Conservation (phyloP, 1,140 invertebrate genomes). For the Trichoplusia ni region DNA sequence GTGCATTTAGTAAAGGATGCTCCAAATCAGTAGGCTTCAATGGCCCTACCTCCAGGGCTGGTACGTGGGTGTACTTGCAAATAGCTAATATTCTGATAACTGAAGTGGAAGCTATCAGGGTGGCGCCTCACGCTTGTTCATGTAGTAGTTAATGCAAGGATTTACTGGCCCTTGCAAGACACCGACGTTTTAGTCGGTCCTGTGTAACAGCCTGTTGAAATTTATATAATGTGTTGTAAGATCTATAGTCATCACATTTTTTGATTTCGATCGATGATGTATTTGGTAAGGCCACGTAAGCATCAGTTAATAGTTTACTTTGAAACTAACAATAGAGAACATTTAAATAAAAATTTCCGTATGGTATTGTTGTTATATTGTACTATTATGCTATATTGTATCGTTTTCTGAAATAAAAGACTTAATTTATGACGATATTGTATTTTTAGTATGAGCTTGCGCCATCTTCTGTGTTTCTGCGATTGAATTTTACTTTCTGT, state of each 20-base stretch:
- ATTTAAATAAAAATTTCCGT: slow-evolving; percentile 60
- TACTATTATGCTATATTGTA: slow-evolving; percentile 79
- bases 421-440: slow-evolving; percentile 70
- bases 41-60: too few relatives aligned
- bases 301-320: slow-evolving; percentile 43
- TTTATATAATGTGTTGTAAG: neutral
- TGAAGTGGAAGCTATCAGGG: too few relatives aligned
- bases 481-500: too few relatives aligned
- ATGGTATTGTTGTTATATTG: slow-evolving; percentile 77
- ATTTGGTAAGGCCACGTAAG: slow-evolving; percentile 48
- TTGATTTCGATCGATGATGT: slow-evolving; percentile 42
- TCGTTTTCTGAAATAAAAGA: slow-evolving; percentile 79
- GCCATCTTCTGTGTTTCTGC: neutral
- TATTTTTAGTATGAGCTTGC: neutral
- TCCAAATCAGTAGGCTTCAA: too few relatives aligned
- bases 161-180: neutral
- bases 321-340: slow-evolving; percentile 61
- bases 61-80: too few relatives aligned
- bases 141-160: too few relatives aligned
- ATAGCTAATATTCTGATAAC: too few relatives aligned
- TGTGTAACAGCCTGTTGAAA: slow-evolving; percentile 17
- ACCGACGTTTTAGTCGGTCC: slow-evolving; percentile 36
- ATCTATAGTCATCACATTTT: neutral
- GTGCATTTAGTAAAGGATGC: too few relatives aligned
- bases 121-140: too few relatives aligned